phyloP scores from a whole-genome alignment of 2,113 vertebrate species.

The Notothenia rossii region DNA sequence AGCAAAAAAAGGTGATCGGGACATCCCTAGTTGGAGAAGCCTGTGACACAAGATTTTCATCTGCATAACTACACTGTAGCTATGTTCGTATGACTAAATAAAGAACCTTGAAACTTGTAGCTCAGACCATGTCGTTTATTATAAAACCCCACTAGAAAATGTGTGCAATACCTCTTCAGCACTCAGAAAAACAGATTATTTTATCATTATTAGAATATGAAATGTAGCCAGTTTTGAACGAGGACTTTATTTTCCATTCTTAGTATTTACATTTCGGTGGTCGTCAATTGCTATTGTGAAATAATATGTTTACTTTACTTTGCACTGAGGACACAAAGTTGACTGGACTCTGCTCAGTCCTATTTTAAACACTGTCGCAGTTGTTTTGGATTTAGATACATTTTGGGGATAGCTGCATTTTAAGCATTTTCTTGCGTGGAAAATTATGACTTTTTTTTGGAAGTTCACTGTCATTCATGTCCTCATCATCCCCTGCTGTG shows the following conservation, averaged over 20 bases:
- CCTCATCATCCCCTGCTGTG: slow-evolving; percentile 15
- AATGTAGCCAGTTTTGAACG: background rate
- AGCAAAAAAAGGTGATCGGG: too few relatives aligned
- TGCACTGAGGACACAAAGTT: slow-evolving; percentile 29
- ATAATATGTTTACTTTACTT: slow-evolving; percentile 13
- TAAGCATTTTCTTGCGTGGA: background rate
- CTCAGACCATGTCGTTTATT: background rate
- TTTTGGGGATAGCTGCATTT: slow-evolving; percentile 11
- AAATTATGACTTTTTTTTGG: slow-evolving; percentile 24
- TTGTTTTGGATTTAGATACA: background rate
- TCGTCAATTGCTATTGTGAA: background rate
- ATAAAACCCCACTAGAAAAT: background rate
- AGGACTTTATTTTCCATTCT: background rate
- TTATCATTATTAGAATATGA: background rate
- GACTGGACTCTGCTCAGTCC: slow-evolving; percentile 53
- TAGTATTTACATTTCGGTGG: background rate
- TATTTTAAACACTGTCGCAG: background rate
- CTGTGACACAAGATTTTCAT: too few relatives aligned
- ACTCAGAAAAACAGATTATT: background rate
- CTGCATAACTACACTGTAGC: too few relatives aligned
- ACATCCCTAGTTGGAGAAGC: too few relatives aligned
- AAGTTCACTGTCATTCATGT: slow-evolving; percentile 4
- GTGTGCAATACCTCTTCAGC: background rate
- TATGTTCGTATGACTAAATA: too few relatives aligned
- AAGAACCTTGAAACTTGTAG: too few relatives aligned